Evolutionary conservation across 2,888 invertebrate genomes (phyloP), one percentile per base, ranked within the genome.

Genomic region (Acanthosepion lycidas): DNA sequence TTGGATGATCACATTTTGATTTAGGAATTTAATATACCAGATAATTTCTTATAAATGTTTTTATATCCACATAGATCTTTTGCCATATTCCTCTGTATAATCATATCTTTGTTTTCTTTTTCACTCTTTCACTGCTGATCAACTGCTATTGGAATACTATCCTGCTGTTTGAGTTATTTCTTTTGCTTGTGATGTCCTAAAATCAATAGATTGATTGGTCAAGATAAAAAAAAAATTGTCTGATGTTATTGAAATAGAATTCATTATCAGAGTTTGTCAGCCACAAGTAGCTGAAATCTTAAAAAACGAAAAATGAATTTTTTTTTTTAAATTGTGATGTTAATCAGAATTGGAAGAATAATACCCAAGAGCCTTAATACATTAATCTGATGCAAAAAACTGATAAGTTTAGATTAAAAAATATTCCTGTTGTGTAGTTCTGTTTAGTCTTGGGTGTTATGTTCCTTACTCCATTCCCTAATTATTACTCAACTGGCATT

Each of bases 81-180:
- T 20, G 23, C 55, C 23, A 59, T 59, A 59, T 59, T 23, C 55
- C 23, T 59, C 23, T 59, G 55, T 59, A 59, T 59, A 23, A 59
- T 59, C 9, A 6, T 28, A n/a, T 78, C n/a, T n/a, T n/a, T n/a
- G 9, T n/a, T n/a, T 78, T 78, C 12, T 12, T 15, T 78, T n/a
- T 78, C 9, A n/a, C n/a, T 78, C 9, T 1, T 12, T n/a, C 15
- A n/a, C 4, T 8, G n/a, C 6, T 78, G n/a, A 78, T 78, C 78
- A 78, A n/a, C n/a, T 78, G n/a, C n/a, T n/a, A n/a, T 78, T 78
- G 28, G 78, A 78, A 78, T 78, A n/a, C 78, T 15, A n/a, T n/a
- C 78, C n/a, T n/a, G n/a, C n/a, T 78, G 78, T n/a, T 78, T 78
- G n/a, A 78, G n/a, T 78, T 78, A 78, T 78, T 78, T 78, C 78